These are phyloP conservation scores for Megalonaias nervosa DNA, from an alignment of 1,140 invertebrate species.

Conservation along the genomic window DNA sequence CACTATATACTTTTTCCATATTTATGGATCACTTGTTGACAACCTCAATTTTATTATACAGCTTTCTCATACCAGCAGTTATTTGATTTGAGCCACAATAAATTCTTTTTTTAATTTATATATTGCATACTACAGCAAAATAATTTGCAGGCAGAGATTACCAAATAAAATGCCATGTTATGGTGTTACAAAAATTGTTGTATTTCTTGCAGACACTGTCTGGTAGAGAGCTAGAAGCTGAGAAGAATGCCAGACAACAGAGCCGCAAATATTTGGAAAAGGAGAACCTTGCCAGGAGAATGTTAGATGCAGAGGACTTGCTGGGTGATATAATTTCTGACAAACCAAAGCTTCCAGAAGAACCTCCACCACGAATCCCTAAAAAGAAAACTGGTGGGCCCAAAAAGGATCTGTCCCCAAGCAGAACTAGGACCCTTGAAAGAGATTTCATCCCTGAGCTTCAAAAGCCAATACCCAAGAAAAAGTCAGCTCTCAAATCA, in stretches of 20 bases:
- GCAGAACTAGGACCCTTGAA: neutral
- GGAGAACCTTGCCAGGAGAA: slow-evolving; percentile 46
- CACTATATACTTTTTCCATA: too few relatives aligned
- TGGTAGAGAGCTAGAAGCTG: slow-evolving; percentile 15
- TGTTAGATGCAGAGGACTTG: slow-evolving; percentile 56
- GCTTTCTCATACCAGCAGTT: slow-evolving; percentile 4
- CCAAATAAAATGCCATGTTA: neutral
- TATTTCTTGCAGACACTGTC: slow-evolving; percentile 1
- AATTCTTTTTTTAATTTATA: neutral
- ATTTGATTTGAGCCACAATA: slow-evolving; percentile 2
- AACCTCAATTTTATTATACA: too few relatives aligned
- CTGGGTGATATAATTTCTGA: slow-evolving; percentile 60
- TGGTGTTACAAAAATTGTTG: neutral
- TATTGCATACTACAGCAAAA: neutral
- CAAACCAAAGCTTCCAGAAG: slow-evolving; percentile 52
- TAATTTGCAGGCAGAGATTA: neutral
- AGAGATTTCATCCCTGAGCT: too few relatives aligned
- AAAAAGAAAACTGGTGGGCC: slow-evolving; percentile 22
- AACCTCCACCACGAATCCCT: slow-evolving; percentile 28
- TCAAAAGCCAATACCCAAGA: too few relatives aligned
- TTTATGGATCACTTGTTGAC: too few relatives aligned
- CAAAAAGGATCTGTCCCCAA: slow-evolving; percentile 21
- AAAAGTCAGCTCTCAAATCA: too few relatives aligned
- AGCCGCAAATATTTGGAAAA: slow-evolving; percentile 35
- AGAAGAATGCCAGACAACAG: slow-evolving; percentile 33